These are phyloP conservation scores for Archivesica marissinica DNA, from an alignment of 1,140 invertebrate genomes.

Conservation along the genomic window DNA sequence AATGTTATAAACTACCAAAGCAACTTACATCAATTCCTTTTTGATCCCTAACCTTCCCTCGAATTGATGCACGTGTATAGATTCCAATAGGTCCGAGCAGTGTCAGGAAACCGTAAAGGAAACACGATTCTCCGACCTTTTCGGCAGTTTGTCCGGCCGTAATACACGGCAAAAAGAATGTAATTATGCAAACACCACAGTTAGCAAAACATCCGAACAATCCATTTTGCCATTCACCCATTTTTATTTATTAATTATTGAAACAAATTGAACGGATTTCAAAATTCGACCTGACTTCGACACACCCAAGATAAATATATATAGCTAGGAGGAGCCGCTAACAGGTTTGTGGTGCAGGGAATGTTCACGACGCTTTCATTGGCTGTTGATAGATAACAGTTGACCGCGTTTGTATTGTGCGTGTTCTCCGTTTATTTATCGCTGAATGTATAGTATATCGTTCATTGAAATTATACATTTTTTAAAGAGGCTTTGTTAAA, in stretches of 20 bases:
- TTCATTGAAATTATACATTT: too few species aligned
- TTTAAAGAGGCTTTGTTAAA: too few species aligned
- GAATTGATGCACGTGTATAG: constrained; percentile 59
- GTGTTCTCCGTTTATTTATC: too few species aligned
- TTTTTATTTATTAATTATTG: constrained; percentile 37
- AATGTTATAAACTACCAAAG: neutral
- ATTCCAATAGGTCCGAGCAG: constrained; percentile 59
- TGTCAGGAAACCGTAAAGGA: constrained; percentile 71
- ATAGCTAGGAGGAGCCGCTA: too few species aligned
- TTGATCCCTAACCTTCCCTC: constrained; percentile 69
- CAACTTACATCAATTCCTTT: constrained; percentile 70
- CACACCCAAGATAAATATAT: too few species aligned
- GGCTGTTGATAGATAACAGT: too few species aligned
- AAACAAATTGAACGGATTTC: too few species aligned
- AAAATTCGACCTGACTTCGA: too few species aligned
- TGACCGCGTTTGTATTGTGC: too few species aligned
- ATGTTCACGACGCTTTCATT: too few species aligned
- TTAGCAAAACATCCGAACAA: constrained; percentile 79
- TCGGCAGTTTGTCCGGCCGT: constrained; percentile 78
- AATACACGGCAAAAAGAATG: constrained; percentile 78
- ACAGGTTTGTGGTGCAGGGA: too few species aligned
- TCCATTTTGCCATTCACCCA: constrained; percentile 75
- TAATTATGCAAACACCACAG: constrained; percentile 75
- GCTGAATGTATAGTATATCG: too few species aligned
- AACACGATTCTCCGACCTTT: constrained; percentile 76